Conservation (phyloP, 2,888 invertebrate genomes). For the Herminia tarsipennalis region DNA sequence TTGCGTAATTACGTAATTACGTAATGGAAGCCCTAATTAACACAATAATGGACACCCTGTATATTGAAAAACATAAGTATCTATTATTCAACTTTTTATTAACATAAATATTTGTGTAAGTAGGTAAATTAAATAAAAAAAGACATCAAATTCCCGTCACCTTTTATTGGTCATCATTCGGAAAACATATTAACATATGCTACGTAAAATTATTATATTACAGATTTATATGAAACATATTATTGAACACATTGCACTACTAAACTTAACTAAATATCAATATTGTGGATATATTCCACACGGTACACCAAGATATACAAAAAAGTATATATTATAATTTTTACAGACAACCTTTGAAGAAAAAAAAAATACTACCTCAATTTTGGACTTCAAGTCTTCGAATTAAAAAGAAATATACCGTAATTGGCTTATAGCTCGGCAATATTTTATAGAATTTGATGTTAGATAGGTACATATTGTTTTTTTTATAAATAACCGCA, state of each 20-base stretch:
- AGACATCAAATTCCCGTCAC: conserved; percentile 49
- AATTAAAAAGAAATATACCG: too few species aligned
- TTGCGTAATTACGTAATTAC: too few species aligned
- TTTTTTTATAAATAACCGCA: too few species aligned
- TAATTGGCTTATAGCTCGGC: too few species aligned
- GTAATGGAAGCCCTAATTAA: too few species aligned
- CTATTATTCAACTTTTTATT: too few species aligned
- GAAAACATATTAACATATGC: conserved; percentile 27
- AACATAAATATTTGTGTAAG: too few species aligned
- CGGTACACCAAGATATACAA: conserved; percentile 14
- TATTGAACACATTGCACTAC: conserved; percentile 31
- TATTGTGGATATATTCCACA: conserved; percentile 3
- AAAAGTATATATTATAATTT: not conserved
- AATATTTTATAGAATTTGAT: too few species aligned
- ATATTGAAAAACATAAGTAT: too few species aligned
- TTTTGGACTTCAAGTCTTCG: not conserved
- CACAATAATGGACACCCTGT: too few species aligned
- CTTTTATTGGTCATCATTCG: conserved; percentile 38
- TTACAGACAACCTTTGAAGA: not conserved
- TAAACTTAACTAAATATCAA: not conserved
- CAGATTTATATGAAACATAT: conserved; percentile 23
- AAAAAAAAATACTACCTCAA: not conserved
- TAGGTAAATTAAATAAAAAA: conserved; percentile 8
- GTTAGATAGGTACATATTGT: too few species aligned
- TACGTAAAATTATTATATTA: conserved; percentile 28